Base-by-base conservation (phyloP, 2,113 vertebrate species). In the Tichodroma muraria region DNA sequence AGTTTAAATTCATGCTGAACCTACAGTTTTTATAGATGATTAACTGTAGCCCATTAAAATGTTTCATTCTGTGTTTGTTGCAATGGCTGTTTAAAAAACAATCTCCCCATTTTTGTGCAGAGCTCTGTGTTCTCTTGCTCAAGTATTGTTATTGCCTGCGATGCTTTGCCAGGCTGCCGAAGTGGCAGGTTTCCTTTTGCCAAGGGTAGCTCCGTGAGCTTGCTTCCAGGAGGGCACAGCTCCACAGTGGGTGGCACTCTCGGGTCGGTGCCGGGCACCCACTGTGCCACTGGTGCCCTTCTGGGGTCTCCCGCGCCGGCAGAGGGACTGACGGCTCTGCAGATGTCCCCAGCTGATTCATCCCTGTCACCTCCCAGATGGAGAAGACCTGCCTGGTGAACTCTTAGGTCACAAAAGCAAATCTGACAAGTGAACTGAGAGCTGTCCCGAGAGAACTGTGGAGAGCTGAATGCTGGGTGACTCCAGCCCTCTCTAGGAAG, bases 241-340 rank as follows among this genome's bases (percentile, higher is more conserved):
- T 54, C 30, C 28, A 3, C 22, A 18, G 38, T 5, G 31, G 22
- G 24, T 33, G 54, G 47, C 66, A 25, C 50, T 61, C 33, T 25
- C 4, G 27, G 61, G 35, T 53, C 38, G 2, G 33, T 11, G 38
- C 8, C 13, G 19, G 37, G 50, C 21, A 2, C 21, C 8, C 5
- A 4, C n/a, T 8, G 11, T 2, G 5, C n/a, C 65, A 3, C n/a
- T 22, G 10, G 23, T 40, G 54, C 50, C 1, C 0, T 9, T 7
- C 40, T 17, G 63, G 38, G 50, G 14, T 50, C 65, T 24, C 3
- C 1, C 8, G 17, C 8, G 19, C 83, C 44, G 40, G 37, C 65
- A 25, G 27, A 13, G 14, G 56, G 16, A 60, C 30, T 22, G 68
- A 12, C 6, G 3, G 45, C 45, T 83, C 50, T 33, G 3, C 27